Conservation (phyloP, 2,888 invertebrate species). For the Bugulina stolonifera region DNA sequence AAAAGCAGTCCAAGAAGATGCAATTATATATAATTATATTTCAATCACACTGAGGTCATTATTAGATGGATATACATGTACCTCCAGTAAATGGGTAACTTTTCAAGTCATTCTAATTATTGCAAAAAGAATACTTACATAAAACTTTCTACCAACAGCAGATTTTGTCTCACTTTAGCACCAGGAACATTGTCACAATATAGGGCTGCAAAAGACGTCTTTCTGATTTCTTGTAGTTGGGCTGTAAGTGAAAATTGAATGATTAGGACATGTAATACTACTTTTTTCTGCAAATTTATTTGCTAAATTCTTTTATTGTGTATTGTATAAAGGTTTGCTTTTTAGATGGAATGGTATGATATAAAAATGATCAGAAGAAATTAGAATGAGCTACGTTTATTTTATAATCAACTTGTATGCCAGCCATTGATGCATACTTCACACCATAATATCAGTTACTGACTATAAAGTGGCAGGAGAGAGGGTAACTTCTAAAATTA, state of each 20-base stretch:
- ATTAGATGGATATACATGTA: too few species aligned
- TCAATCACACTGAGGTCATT: not conserved
- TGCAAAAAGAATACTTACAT: not conserved
- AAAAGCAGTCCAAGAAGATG: not conserved
- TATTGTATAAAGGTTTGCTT: too few species aligned
- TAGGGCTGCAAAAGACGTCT: not conserved
- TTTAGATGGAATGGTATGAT: not conserved
- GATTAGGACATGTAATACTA: too few species aligned
- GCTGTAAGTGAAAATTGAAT: too few species aligned
- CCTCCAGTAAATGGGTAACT: too few species aligned
- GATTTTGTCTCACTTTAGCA: not conserved
- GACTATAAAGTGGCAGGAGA: too few species aligned
- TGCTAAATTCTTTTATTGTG: not conserved
- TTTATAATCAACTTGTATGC: not conserved
- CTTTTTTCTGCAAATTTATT: too few species aligned
- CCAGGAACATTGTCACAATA: conserved; percentile 8
- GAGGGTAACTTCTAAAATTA: too few species aligned
- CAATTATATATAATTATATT: too few species aligned
- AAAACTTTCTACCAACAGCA: not conserved
- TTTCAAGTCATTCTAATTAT: too few species aligned
- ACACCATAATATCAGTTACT: too few species aligned
- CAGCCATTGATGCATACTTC: not conserved
- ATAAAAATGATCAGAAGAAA: not conserved
- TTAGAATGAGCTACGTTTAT: not conserved
- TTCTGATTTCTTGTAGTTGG: conserved; percentile 21